Base-by-base conservation (phyloP, 2,888 invertebrate genomes). In the Campoletis raptor region DNA sequence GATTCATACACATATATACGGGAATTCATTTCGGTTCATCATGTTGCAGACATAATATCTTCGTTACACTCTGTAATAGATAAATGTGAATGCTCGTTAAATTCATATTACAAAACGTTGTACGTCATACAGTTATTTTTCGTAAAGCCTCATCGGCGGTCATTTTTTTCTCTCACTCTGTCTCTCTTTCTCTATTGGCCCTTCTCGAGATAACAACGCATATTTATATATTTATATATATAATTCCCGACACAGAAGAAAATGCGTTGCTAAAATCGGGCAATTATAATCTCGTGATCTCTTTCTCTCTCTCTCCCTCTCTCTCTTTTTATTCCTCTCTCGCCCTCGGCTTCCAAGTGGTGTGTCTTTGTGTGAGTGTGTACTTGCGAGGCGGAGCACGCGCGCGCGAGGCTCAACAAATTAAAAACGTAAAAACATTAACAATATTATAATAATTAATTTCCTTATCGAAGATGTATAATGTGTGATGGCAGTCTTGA, bases 341-440 rank as follows among this genome's bases (percentile, higher is more conserved):
- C 69, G 54, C 42, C 42, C 57, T 24, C 52, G 54, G 78, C 81
- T 78, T 81, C 57, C 69, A 69, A 87, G 86, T 88, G 87, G 88
- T 78, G 66, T 78, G 64, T 77, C 40, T 74, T 54, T 70, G 61
- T 74, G 57, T 74, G 61, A 61, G 61, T 61, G 79, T 79, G 52
- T 70, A 79, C 79, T 57, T 79, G 69, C 69, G 79, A 79, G 79
- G 79, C 57, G 42, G 54, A 70, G 67, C 66, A 67, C 77, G 77
- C 69, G 91, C 90, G 90, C 90, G 92, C 92, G 92, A 93, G 91
- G 92, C 91, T 92, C 91, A 93, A 93, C 92, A 91, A 92, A 93
- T 93, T 93, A 93, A 93, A 92, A 93, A 93, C 93, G 92, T 93
- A 92, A 93, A 93, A 93, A 93, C 92, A 92, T 93, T 92, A 93